Base-by-base conservation (phyloP, 2,888 invertebrate genomes). In the Ornithoptera priamus region DNA sequence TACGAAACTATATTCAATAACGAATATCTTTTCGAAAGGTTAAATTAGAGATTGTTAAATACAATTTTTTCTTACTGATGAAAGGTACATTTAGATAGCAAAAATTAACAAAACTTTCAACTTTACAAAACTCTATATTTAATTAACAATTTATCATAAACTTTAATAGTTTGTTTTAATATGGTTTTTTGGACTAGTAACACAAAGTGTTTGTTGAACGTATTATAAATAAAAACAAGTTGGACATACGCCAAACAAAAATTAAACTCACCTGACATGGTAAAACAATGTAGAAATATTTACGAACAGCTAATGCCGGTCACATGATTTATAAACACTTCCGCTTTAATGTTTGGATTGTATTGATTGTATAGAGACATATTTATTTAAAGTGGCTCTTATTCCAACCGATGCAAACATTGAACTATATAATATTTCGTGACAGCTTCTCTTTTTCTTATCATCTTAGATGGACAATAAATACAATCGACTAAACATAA, bases 161-260 rank as follows among this genome's bases (percentile, higher is more conserved):
- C 15, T 0, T n/a, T 58, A 22, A 22, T 72, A 61, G 72, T 56
- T 68, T 78, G 75, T 58, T 69, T 50, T 65, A 75, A 72, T 73
- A 15, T 42, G 42, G 12, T 71, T 71, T 73, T 62, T 70, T 68
- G 62, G 36, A 53, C 46, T 68, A 61, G 22, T 63, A 76, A 73
- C 75, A 72, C 77, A 75, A 79, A 76, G 75, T 80, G 79, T 77
- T 79, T 75, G 77, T 77, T 68, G 57, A 72, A 75, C 67, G 72
- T 76, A 76, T 79, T 82, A 82, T 79, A 81, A 83, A 84, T 80
- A 81, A 85, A 79, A 85, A 83, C 78, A 77, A 71, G 71, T 79
- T 85, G 88, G 86, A 81, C 42, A 65, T 67, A 72, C 67, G 85
- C 89, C 88, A 87, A 80, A 72, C 69, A 75, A 80, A 82, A 84